Evolutionary conservation across 2,797 vertebrate species (phyloP).

Genomic region (Crocidura indochinensis): DNA sequence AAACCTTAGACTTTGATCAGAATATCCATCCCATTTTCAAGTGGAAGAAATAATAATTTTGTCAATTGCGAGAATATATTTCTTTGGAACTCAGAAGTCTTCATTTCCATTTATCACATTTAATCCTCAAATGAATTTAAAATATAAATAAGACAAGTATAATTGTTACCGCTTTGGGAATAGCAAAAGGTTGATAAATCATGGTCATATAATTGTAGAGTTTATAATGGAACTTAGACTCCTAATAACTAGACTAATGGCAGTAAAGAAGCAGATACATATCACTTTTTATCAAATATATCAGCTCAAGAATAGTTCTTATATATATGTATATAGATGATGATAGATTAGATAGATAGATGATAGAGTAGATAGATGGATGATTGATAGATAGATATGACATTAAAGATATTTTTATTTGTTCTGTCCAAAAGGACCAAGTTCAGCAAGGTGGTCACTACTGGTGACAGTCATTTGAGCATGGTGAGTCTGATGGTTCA

Average conservation of each 20-base stretch:
- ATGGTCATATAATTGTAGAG: not conserved
- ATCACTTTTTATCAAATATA: conserved; percentile 39
- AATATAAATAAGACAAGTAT: conserved; percentile 12
- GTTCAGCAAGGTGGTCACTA: no score
- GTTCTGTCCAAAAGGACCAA: no score
- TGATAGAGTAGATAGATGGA: no score
- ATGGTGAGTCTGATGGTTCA: not conserved
- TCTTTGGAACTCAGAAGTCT: conserved; percentile 35
- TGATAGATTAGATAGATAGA: not conserved
- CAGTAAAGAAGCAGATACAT: not conserved
- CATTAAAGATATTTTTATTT: no score
- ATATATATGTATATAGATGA: no score
- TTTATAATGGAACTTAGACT: conserved; percentile 25
- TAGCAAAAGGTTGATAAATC: conserved; percentile 22
- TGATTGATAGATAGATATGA: no score
- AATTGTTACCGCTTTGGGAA: conserved; percentile 45
- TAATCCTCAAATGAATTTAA: conserved; percentile 51
- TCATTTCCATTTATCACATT: conserved; percentile 53
- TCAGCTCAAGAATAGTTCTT: not conserved
- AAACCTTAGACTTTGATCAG: conserved; percentile 2
- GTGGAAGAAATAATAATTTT: not conserved
- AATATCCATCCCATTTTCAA: conserved; percentile 38
- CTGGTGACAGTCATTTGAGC: not conserved
- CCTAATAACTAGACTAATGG: not conserved
- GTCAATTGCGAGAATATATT: conserved; percentile 26